Evolutionary conservation across 2,888 invertebrate genomes (phyloP), one percentile per base, ranked within the genome.

Genomic region (Amphipoea lucens): DNA sequence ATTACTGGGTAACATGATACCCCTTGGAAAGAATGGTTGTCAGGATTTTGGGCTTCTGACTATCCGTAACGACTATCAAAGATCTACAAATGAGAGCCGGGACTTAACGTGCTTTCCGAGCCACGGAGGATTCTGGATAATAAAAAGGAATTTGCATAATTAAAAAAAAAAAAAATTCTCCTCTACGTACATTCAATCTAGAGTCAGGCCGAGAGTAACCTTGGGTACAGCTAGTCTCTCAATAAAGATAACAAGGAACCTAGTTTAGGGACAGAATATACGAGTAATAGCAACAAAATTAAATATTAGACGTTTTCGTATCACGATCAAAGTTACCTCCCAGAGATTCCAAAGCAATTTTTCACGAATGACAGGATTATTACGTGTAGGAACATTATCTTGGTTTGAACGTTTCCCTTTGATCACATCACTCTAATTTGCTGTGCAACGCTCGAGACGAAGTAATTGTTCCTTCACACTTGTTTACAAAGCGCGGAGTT

Each of bases 341-440:
- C 0, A 63, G 42, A 40, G 20, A 36, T 71, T 51, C 48, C 12
- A 7, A 20, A 57, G 42, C 48, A 74, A 68, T 79, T 68, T 48
- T 82, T 74, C 74, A 68, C 71, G 42, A 60, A 57, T 48, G 65
- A 62, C 42, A 63, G 48, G n/a, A 57, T 62, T 62, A 63, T 69
- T 54, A 42, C n/a, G 11, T 70, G n/a, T 17, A 57, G 14, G 20
- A 63, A 67, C 62, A 63, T 66, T 82, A 69, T 60, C 63, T 60
- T 36, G 54, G 62, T 79, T 68, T 48, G 68, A 83, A 74, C 45
- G n/a, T n/a, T 42, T 60, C 5, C 5, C 84, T 79, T 84, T 84
- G 79, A 79, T 83, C 79, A 36, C 51, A 42, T 42, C 45, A 23
- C 40, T 78, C 51, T 51, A 78, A 73, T 65, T 72, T 67, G 42